Base-by-base conservation (phyloP, 2,113 vertebrate genomes). In the Junco hyemalis region DNA sequence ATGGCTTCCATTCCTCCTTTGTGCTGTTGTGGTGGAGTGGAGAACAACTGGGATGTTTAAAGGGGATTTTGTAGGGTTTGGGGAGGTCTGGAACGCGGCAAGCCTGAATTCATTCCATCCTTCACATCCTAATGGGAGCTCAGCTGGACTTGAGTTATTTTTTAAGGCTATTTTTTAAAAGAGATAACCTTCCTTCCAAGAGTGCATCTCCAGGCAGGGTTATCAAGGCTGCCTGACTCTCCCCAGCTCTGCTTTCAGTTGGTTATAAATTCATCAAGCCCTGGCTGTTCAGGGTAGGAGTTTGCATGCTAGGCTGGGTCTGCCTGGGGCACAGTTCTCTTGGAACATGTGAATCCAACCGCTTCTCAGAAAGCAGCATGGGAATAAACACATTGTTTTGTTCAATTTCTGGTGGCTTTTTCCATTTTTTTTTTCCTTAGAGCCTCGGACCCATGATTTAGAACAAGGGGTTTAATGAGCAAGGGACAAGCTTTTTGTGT, bases 341-440 rank as follows among this genome's bases (percentile, higher is more conserved):
- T 96, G 96, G 96, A 96, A 95, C 90, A 95, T 97, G 93, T 64
- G 85, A 96, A 83, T 86, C 76, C 92, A 95, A 86, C 76, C 83
- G 92, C 95, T 96, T 96, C 93, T 96, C 94, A 96, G 95, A 97
- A 96, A 92, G 92, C 88, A 93, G 88, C 94, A 95, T 94, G 90
- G 88, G 94, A 96, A 92, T 96, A 96, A 97, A 92, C 93, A 93
- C 95, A 96, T 95, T 94, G 90, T 96, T 96, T 96, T 90, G 88
- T 92, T 94, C 94, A 92, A 81, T 95, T 96, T 92, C 76, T 96
- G 93, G 90, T 86, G 94, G 92, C 81, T 91, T 77, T 65, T 81
- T 82, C 57, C 25, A 9, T 60, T 81, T 64, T 80, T 63, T 63
- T 79, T 64, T n/a, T 53, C 36, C n/a, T 64, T 38, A 2, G 59